Conservation (phyloP, 1,140 invertebrate species). For the Drosophila micromelanica region DNA sequence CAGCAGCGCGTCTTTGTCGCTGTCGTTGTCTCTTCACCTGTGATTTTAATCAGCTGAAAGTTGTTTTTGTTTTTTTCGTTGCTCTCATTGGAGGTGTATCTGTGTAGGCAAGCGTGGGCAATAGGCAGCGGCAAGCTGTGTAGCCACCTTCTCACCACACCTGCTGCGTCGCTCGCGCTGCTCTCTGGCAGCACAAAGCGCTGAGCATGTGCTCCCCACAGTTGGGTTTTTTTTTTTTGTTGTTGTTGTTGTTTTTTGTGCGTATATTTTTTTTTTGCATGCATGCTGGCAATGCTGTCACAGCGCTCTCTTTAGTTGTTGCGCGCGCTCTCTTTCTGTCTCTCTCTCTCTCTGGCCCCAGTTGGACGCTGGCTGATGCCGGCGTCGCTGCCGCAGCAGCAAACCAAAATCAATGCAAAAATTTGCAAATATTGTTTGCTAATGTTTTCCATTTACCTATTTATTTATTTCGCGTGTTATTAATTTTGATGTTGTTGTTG, state of each 20-base stretch:
- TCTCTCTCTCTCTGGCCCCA: not conserved
- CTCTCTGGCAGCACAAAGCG: constrained; percentile 45
- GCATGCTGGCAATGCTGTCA: constrained; percentile 55
- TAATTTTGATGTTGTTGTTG: constrained; percentile 1
- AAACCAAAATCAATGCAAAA: constrained; percentile 29
- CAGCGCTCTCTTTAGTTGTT: constrained; percentile 9
- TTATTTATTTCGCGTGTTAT: not conserved
- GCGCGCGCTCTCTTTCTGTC: not conserved
- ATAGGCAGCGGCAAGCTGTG: constrained; percentile 25
- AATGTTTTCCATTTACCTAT: not conserved
- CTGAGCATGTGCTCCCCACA: constrained; percentile 24
- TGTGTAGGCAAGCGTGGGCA: constrained; percentile 8
- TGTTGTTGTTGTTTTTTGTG: constrained; percentile 11
- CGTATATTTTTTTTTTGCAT: constrained; percentile 19
- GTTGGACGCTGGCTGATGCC: constrained; percentile 1
- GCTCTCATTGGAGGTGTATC: constrained; percentile 17
- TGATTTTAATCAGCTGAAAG: constrained; percentile 76
- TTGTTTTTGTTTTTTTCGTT: constrained; percentile 31
- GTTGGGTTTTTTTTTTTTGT: not conserved
- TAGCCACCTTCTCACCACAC: constrained; percentile 77
- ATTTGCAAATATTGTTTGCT: not conserved
- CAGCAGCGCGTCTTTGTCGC: constrained; percentile 7
- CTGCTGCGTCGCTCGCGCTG: constrained; percentile 61
- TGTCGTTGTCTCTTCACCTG: constrained; percentile 62
- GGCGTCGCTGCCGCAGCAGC: constrained; percentile 23